These are phyloP conservation scores for Saimiri boliviensis DNA, from an alignment of 2,113 vertebrate species.

Conservation along the genomic window DNA sequence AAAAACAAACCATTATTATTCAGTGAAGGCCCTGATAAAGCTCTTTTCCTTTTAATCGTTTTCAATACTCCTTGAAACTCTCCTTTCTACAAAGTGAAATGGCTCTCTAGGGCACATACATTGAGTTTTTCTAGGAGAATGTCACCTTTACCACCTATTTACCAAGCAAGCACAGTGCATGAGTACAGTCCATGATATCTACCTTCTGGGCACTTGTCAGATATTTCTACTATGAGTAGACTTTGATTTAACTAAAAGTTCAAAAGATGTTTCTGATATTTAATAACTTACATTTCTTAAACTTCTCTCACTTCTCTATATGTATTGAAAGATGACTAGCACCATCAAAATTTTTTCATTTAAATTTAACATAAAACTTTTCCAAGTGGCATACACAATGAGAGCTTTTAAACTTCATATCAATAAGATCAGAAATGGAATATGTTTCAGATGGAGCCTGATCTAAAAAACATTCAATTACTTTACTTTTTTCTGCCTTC, in stretches of 20 bases:
- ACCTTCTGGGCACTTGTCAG: neutral
- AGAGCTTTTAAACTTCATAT: neutral
- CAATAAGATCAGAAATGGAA: neutral
- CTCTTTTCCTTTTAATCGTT: slow-evolving; percentile 38
- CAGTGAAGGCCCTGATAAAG: slow-evolving; percentile 37
- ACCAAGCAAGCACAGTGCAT: neutral
- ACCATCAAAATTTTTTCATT: neutral
- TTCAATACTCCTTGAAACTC: neutral
- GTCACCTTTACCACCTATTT: neutral
- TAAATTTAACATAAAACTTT: slow-evolving; percentile 26
- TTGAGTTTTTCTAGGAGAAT: slow-evolving; percentile 28
- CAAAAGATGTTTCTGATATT: neutral
- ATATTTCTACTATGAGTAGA: slow-evolving; percentile 18
- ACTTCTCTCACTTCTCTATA: slow-evolving; percentile 2
- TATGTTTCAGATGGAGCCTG: neutral
- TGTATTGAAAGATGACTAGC: neutral
- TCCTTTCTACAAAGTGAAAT: slow-evolving; percentile 18
- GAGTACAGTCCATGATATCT: neutral
- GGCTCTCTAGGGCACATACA: neutral
- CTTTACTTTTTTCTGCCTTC: neutral
- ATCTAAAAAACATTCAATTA: slow-evolving; percentile 9
- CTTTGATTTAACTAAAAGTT: neutral
- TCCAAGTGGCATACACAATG: neutral
- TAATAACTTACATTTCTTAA: slow-evolving; percentile 9
- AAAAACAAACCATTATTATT: slow-evolving; percentile 44